These are phyloP conservation scores for Danaus melanippus DNA, from an alignment of 1,140 invertebrate species.

Conservation along the genomic window DNA sequence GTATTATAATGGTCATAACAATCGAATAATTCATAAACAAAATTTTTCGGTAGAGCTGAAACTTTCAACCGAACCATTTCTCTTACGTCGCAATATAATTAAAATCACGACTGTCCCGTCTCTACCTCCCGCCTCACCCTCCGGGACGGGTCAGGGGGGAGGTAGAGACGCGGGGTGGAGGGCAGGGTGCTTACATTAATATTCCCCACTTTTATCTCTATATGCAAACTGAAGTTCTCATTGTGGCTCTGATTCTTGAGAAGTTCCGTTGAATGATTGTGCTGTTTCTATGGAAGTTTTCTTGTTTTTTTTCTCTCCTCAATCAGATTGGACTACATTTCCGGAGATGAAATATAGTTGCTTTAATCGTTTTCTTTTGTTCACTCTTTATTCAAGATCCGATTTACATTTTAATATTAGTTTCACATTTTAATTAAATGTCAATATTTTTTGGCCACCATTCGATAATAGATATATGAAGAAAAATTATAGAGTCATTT, in stretches of 20 bases:
- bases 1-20: neutral
- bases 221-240: constrained; percentile 70
- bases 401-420: no score
- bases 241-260: constrained; percentile 63
- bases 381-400: no score
- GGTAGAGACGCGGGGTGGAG: constrained; percentile 10
- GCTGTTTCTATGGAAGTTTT: constrained; percentile 66
- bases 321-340: constrained; percentile 14
- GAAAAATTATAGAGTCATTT: no score
- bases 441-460: no score
- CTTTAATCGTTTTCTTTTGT: neutral
- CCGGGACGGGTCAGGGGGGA: constrained; percentile 15
- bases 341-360: constrained; percentile 14
- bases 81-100: constrained; percentile 67
- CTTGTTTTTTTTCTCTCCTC: neutral
- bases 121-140: constrained; percentile 28
- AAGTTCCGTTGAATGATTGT: constrained; percentile 64
- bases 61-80: constrained; percentile 33
- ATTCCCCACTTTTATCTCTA: constrained; percentile 72
- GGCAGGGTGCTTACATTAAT: constrained; percentile 63
- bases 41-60: constrained; percentile 41
- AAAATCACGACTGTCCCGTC: constrained; percentile 66
- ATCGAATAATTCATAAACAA: constrained; percentile 5
- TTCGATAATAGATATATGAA: no score
- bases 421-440: no score